Evolutionary conservation across 2,888 invertebrate genomes (phyloP).

Genomic region (Empis stercorea): DNA sequence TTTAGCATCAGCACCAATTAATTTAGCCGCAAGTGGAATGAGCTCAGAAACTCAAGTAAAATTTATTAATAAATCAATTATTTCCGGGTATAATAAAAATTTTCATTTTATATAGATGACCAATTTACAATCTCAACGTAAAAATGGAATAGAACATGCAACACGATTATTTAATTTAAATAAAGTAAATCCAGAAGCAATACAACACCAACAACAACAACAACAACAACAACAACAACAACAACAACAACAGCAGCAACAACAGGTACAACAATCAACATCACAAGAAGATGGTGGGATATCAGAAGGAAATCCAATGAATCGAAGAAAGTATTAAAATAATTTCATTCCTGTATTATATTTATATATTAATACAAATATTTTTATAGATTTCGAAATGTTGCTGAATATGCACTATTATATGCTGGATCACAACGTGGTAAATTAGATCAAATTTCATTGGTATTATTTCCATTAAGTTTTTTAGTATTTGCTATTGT

Average conservation of each 20-base stretch:
- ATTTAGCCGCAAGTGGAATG: slow-evolving; percentile 18
- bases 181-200: slow-evolving; percentile 17
- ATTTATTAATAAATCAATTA: not conserved
- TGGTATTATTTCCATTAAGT: slow-evolving; percentile 46
- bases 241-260: slow-evolving; percentile 4
- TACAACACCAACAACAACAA: not conserved
- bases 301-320: slow-evolving; percentile 10
- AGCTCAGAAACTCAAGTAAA: slow-evolving; percentile 19
- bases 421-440: slow-evolving; percentile 51
- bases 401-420: slow-evolving; percentile 42
- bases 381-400: slow-evolving; percentile 30
- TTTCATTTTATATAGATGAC: not conserved
- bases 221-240: slow-evolving; percentile 2
- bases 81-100: not conserved
- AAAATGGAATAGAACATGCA: slow-evolving; percentile 20
- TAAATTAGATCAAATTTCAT: slow-evolving; percentile 44
- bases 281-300: slow-evolving; percentile 10
- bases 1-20: slow-evolving; percentile 25
- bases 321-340: slow-evolving; percentile 13
- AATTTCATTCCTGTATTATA: not conserved
- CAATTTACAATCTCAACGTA: slow-evolving; percentile 11
- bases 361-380: not conserved
- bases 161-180: slow-evolving; percentile 17
- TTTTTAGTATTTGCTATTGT: slow-evolving; percentile 44
- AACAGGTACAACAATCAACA: slow-evolving; percentile 6